Evolutionary conservation across 1,140 invertebrate genomes (phyloP).

Genomic region (Adelges cooleyi): DNA sequence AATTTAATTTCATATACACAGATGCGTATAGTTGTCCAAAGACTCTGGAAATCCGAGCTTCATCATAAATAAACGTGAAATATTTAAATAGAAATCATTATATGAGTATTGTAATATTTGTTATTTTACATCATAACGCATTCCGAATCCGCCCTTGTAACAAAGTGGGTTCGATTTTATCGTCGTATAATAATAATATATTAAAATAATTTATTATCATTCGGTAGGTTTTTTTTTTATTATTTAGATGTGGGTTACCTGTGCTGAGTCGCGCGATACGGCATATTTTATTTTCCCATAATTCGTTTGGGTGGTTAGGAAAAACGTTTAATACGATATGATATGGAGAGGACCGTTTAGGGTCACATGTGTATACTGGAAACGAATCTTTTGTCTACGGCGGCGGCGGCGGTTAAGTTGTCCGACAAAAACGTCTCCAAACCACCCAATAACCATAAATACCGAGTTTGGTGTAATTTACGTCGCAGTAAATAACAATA

Average conservation of each 20-base stretch:
- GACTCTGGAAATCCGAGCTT: too few relatives aligned
- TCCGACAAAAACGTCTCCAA: neutral
- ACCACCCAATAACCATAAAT: neutral
- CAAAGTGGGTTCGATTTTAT: neutral
- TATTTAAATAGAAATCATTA: too few relatives aligned
- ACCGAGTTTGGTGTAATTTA: neutral
- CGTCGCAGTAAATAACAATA: slow-evolving; percentile 3
- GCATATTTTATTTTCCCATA: too few relatives aligned
- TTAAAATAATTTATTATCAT: too few relatives aligned
- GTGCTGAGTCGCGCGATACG: too few relatives aligned
- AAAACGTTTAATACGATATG: too few relatives aligned
- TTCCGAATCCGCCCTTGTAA: neutral
- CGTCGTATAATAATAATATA: neutral
- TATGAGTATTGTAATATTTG: neutral
- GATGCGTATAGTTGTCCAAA: too few relatives aligned
- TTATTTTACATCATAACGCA: neutral
- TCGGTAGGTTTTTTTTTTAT: too few relatives aligned
- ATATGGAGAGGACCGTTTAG: neutral
- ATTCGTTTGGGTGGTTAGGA: neutral
- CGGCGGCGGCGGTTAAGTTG: neutral
- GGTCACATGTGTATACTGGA: neutral
- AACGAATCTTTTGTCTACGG: slow-evolving; percentile 1
- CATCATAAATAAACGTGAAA: too few relatives aligned
- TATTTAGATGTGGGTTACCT: too few relatives aligned
- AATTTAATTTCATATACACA: too few relatives aligned